A percentile compares a stretch with the other conserved stretches of the same genome.
Conservation (phyloP, 53 echinoderm and acorn worm species). For the Glandiceps talaboti region DNA sequence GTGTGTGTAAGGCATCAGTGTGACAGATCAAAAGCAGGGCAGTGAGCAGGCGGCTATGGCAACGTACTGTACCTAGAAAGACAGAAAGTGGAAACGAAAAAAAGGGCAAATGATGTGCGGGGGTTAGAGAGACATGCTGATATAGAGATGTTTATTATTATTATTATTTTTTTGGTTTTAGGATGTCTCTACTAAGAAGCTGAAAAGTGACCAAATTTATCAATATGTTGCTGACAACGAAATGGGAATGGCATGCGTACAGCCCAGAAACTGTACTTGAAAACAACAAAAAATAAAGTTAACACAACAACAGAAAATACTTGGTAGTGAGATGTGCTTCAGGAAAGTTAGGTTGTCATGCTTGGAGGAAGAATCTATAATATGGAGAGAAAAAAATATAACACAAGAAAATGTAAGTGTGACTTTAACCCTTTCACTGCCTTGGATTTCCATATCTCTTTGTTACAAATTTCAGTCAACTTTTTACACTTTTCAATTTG, state of each 20-base stretch:
- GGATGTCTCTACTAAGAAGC: not conserved
- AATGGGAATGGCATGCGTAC: not conserved
- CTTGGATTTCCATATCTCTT: no score
- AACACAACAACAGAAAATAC: not conserved
- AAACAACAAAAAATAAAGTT: not conserved
- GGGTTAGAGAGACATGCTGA: not conserved
- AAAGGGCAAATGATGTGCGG: not conserved
- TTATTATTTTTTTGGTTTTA: no score
- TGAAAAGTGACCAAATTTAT: not conserved
- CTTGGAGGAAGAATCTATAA: not conserved
- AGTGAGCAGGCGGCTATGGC: slow-evolving; percentile 1
- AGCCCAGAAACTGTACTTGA: not conserved
- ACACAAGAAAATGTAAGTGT: no score
- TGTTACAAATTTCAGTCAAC: no score
- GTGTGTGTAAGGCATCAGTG: not conserved
- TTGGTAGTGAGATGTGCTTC: not conserved
- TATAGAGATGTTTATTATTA: no score
- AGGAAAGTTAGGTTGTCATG: not conserved
- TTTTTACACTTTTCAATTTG: no score
- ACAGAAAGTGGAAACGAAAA: not conserved
- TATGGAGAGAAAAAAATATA: not conserved
- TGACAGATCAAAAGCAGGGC: not conserved
- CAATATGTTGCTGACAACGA: not conserved
- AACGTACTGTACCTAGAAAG: not conserved
- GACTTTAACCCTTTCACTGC: no score